Percentiles rank a stretch among this genome's conserved stretches.
phyloP scores from a whole-genome alignment of 2,797 vertebrate species.

The Nyctalus aviator region DNA sequence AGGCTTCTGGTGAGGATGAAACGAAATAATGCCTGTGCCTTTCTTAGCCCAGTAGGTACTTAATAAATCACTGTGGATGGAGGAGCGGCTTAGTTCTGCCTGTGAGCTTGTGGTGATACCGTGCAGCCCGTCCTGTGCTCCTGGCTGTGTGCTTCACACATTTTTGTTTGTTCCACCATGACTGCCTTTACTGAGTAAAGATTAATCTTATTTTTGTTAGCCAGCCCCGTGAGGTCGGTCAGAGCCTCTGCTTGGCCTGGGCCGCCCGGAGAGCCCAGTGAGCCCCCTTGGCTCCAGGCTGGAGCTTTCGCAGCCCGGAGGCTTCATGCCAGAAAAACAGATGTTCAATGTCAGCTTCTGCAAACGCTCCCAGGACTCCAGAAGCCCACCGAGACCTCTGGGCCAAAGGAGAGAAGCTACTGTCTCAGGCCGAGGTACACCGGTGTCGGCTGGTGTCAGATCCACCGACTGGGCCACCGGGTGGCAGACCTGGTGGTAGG shows the following conservation, averaged over 20 bases:
- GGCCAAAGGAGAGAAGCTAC: neutral
- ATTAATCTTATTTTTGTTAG: neutral
- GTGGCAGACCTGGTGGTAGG: neutral
- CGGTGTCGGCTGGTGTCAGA: neutral
- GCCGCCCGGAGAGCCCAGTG: neutral
- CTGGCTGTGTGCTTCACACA: neutral
- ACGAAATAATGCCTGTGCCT: neutral
- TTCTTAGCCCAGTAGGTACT: neutral
- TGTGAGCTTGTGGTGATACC: fast-evolving
- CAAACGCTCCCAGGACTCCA: neutral
- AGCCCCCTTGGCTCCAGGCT: neutral
- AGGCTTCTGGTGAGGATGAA: neutral
- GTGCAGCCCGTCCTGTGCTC: neutral
- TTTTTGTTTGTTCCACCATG: neutral
- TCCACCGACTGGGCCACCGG: neutral
- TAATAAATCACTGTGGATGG: neutral
- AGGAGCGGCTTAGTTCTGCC: neutral
- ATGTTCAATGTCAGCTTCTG: neutral
- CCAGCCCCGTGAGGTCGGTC: neutral
- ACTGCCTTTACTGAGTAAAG: neutral
- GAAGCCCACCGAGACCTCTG: neutral
- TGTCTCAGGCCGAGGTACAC: neutral
- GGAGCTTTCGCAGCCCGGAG: neutral
- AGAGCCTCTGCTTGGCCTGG: neutral
- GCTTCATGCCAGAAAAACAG: neutral